A percentile compares a stretch with the other conserved stretches of the same genome.
These are phyloP conservation scores for Diceros bicornis DNA, from an alignment of 2,797 vertebrate species.

Conservation along the genomic window DNA sequence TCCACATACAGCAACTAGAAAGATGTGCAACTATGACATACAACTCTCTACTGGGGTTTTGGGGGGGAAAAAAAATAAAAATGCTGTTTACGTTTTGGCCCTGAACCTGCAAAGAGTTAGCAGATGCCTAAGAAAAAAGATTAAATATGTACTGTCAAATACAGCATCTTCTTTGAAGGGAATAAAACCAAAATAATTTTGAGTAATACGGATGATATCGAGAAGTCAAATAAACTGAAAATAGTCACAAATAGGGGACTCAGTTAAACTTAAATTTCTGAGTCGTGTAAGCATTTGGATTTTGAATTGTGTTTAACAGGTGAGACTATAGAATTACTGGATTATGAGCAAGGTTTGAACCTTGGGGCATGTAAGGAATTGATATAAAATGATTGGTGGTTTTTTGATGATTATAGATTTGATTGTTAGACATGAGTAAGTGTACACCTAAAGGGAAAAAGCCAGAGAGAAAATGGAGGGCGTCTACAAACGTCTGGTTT, in stretches of 20 bases:
- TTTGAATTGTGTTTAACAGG: conserved; percentile 53
- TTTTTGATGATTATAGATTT: conserved; percentile 52
- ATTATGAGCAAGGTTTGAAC: conserved; percentile 26
- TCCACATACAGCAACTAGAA: too few relatives aligned
- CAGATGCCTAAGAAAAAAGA: not conserved
- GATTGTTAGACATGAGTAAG: conserved; percentile 44
- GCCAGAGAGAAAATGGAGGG: not conserved
- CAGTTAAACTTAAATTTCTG: conserved; percentile 52
- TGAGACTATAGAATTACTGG: not conserved
- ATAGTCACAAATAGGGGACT: not conserved
- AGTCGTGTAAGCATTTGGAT: not conserved
- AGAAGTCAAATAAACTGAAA: conserved; percentile 46
- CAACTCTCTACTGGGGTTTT: too few relatives aligned
- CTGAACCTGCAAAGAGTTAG: conserved; percentile 34
- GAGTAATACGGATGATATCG: not conserved
- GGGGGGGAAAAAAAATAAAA: not conserved
- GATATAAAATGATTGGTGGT: conserved; percentile 7
- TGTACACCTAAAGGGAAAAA: not conserved
- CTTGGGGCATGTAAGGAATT: not conserved
- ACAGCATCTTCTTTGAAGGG: conserved; percentile 8
- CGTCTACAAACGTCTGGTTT: not conserved
- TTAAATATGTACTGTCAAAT: not conserved
- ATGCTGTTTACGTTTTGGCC: not conserved
- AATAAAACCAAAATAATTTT: conserved; percentile 67
- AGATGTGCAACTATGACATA: too few relatives aligned